Conservation (phyloP, 1,140 invertebrate genomes). For the Tetramorium simillimum region DNA sequence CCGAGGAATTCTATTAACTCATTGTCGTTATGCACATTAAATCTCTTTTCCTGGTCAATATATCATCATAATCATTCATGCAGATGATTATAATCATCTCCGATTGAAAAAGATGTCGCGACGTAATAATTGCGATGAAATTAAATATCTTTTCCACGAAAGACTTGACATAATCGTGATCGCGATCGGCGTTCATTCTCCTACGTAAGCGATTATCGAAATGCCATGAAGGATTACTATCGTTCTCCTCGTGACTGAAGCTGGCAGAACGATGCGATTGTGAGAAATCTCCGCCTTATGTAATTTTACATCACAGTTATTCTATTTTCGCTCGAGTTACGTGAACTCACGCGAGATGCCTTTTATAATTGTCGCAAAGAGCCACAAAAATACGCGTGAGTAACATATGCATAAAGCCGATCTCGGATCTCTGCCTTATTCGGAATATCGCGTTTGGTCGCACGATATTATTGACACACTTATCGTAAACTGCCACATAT, state of each 20-base stretch:
- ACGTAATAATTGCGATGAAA: neutral
- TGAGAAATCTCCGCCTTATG: neutral
- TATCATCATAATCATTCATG: neutral
- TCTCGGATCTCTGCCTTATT: neutral
- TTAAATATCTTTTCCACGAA: slow-evolving; percentile 3
- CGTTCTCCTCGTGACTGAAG: neutral
- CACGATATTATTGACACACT: slow-evolving; percentile 27
- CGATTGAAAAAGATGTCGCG: neutral
- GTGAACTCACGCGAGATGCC: neutral
- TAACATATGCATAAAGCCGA: neutral
- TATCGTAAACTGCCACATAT: neutral
- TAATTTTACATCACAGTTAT: slow-evolving; percentile 6
- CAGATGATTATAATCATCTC: neutral
- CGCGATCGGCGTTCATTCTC: neutral
- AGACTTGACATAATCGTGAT: slow-evolving; percentile 29
- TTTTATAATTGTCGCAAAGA: neutral
- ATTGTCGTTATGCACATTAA: slow-evolving; percentile 12
- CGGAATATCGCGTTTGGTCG: neutral
- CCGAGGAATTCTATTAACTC: slow-evolving; percentile 30
- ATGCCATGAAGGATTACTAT: neutral
- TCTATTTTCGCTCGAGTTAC: neutral
- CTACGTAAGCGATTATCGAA: neutral
- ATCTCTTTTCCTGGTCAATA: slow-evolving; percentile 24
- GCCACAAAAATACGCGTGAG: neutral
- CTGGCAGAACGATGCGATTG: neutral